A percentile compares a stretch with the other conserved stretches of the same genome.
phyloP scores from a whole-genome alignment of 2,113 vertebrate genomes.

The Toxotes jaculatrix region DNA sequence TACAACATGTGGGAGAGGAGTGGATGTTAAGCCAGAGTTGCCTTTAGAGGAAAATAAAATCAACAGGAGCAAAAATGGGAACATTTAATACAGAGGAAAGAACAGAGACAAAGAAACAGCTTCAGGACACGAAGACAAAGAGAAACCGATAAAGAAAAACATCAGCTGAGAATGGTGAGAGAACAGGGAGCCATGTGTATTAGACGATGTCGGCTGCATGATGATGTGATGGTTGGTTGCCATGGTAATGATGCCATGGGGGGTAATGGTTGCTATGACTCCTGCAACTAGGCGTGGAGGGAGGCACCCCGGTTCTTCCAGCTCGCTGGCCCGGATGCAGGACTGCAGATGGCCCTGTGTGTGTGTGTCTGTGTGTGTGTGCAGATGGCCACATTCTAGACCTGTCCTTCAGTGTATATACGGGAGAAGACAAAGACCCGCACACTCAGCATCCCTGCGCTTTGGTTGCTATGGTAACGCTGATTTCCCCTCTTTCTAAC shows the following conservation, averaged over 20 bases:
- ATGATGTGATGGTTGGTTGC: slow-evolving; percentile 67
- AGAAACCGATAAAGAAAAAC: slow-evolving; percentile 2
- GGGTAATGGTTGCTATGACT: slow-evolving; percentile 75
- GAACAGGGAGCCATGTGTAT: slow-evolving; percentile 37
- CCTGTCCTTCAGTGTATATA: slow-evolving; percentile 51
- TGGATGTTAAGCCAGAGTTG: not conserved
- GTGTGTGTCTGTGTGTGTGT: slow-evolving; percentile 42
- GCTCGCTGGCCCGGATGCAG: slow-evolving; percentile 67
- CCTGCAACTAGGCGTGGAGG: slow-evolving; percentile 62
- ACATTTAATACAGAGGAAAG: slow-evolving; percentile 4
- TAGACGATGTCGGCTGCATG: slow-evolving; percentile 51
- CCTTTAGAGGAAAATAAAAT: slow-evolving; percentile 46
- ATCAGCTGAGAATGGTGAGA: slow-evolving; percentile 23
- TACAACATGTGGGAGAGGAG: slow-evolving; percentile 26
- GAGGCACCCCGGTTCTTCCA: slow-evolving; percentile 59
- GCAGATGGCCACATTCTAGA: slow-evolving; percentile 64
- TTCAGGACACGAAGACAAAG: slow-evolving; percentile 34
- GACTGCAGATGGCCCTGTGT: slow-evolving; percentile 76
- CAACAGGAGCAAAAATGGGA: slow-evolving; percentile 18
- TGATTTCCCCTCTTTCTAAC: slow-evolving; percentile 39
- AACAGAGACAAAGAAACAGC: not conserved
- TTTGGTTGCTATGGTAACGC: slow-evolving; percentile 77
- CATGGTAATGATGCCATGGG: slow-evolving; percentile 70
- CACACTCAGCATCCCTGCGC: slow-evolving; percentile 67
- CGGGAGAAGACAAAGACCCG: slow-evolving; percentile 68